Evolutionary conservation across 2,797 vertebrate genomes (phyloP).

Genomic region (Decapterus maruadsi): DNA sequence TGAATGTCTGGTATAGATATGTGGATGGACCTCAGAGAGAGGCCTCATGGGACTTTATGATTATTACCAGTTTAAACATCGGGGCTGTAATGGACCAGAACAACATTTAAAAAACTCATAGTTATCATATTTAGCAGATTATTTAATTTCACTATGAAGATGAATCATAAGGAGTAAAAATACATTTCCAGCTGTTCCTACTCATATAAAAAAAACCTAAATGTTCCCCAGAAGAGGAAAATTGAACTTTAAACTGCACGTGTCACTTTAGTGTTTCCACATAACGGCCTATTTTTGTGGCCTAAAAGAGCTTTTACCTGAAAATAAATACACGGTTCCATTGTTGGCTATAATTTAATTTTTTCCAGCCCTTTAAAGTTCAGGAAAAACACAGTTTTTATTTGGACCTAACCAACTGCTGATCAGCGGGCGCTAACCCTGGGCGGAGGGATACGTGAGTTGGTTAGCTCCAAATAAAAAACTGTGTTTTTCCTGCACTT

Average conservation of each 20-base stretch:
- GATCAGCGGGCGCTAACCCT: too few species aligned
- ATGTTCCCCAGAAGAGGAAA: not conserved
- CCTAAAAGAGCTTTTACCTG: too few species aligned
- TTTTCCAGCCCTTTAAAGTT: too few species aligned
- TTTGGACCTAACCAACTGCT: too few species aligned
- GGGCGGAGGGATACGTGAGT: too few species aligned
- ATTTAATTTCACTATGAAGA: not conserved
- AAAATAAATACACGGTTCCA: too few species aligned
- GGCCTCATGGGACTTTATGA: not conserved
- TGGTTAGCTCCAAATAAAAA: too few species aligned
- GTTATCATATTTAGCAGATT: not conserved
- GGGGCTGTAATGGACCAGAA: not conserved
- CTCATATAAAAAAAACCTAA: not conserved
- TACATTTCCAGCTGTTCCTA: not conserved
- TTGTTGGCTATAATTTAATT: too few species aligned
- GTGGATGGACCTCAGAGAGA: not conserved
- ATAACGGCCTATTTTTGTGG: slow-evolving; percentile 26
- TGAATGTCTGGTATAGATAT: not conserved
- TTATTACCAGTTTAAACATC: not conserved
- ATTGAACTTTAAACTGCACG: not conserved
- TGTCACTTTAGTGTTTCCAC: slow-evolving; percentile 1
- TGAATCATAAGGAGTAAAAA: not conserved
- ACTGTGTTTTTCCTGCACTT: too few species aligned
- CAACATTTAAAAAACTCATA: not conserved
- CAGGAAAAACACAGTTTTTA: too few species aligned